Evolutionary conservation across 2,888 invertebrate species (phyloP), one percentile per base, ranked within the genome.

Genomic region (Lycia hirtaria): DNA sequence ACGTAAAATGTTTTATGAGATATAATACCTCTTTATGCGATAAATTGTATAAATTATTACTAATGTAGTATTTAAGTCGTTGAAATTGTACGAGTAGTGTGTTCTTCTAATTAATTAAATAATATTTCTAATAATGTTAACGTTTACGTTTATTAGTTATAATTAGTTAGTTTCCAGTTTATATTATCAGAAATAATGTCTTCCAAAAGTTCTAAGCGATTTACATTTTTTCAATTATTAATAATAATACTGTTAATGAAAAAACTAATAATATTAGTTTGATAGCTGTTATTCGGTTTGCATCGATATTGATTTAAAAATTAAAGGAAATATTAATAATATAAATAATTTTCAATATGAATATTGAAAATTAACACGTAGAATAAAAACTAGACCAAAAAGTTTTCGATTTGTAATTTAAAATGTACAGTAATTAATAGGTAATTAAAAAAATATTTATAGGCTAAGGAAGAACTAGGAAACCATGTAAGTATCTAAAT

Each of bases 1-100:
- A 20, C 20, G 30, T 44, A 44, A 50, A 7, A 37, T 38, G 1
- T 20, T 50, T 15, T 12, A 15, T 49, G 30, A 22, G 26, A 24
- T 15, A 33, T 65, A 68, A 33, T 65, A 68, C 60, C 51, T 24
- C 43, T 71, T 62, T 64, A 56, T 32, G 57, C 54, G 54, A 53
- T 61, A 58, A 54, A 17, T 47, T 41, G 26, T 41, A n/a, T 47
- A 54, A 14, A 54, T 12, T 19, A 43, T 37, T 52, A 28, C 9
- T 53, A 45, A 50, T 35, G 12, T 10, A 47, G 19, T 30, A 22
- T 32, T 32, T 44, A 44, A 45, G 53, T n/a, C 6, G 32, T 47
- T 38, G 12, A 33, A 24, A n/a, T 41, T 33, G 24, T n/a, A n/a
- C n/a, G n/a, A n/a, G n/a, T 51, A 53, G 44, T 17, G 37, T 49